phyloP scores from a whole-genome alignment of 2,888 invertebrate genomes.

The Parelbella ahira region DNA sequence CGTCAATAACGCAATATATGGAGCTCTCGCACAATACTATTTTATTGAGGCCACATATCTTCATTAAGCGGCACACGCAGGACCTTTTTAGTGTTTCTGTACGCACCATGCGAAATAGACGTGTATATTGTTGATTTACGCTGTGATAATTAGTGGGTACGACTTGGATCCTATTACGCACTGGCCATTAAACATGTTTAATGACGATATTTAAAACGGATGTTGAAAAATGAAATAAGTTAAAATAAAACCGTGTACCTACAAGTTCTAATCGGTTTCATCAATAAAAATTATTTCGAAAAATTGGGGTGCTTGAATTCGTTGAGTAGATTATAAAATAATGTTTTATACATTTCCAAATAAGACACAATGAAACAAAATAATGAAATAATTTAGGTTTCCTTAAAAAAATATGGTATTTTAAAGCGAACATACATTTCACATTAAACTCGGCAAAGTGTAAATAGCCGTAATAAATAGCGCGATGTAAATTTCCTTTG shows the following conservation, averaged over 20 bases:
- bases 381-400: too few species aligned
- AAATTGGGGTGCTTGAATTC: too few species aligned
- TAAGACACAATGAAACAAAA: too few species aligned
- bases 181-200: conserved; percentile 4
- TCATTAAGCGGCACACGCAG: conserved; percentile 48
- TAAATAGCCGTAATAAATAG: conserved; percentile 13
- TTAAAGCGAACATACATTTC: too few species aligned
- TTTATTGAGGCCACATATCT: conserved; percentile 66
- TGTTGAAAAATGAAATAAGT: too few species aligned
- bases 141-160: conserved; percentile 47
- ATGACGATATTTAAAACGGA: background rate
- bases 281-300: too few species aligned
- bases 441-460: too few species aligned
- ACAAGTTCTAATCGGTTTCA: too few species aligned
- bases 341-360: too few species aligned
- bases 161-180: conserved; percentile 7
- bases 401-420: too few species aligned
- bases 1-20: conserved; percentile 37
- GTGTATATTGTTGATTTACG: conserved; percentile 62
- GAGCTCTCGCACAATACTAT: conserved; percentile 37
- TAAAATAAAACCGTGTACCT: too few species aligned
- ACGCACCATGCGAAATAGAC: conserved; percentile 51
- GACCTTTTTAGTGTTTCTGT: conserved; percentile 46
- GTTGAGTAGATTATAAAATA: too few species aligned
- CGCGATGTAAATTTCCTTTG: conserved; percentile 14